phyloP scores from a whole-genome alignment of 2,113 vertebrate species.

The Catagonus wagneri region DNA sequence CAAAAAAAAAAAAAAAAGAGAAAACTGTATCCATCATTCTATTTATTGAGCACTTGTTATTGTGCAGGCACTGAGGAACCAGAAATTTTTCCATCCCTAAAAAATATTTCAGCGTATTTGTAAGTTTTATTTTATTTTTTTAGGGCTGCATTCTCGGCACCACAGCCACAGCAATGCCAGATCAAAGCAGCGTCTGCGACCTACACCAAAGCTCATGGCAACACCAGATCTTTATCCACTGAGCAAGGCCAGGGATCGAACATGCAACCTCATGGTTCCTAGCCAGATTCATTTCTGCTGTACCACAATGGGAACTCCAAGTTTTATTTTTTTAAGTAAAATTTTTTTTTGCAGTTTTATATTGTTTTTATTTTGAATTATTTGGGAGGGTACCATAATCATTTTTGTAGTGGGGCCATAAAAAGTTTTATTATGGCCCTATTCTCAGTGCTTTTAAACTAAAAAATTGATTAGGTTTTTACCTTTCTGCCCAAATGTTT shows the following conservation, averaged over 20 bases:
- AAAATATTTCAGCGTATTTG: not conserved
- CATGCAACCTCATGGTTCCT: too few relatives aligned
- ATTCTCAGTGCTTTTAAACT: not conserved
- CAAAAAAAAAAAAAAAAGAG: too few relatives aligned
- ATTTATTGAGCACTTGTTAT: not conserved
- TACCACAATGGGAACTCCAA: too few relatives aligned
- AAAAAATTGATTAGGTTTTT: conserved; percentile 41
- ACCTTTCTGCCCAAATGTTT: conserved; percentile 3
- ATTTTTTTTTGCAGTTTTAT: conserved; percentile 2
- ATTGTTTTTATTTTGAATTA: conserved; percentile 45
- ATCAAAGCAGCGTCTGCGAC: too few relatives aligned
- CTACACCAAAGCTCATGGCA: too few relatives aligned
- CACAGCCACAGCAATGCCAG: too few relatives aligned
- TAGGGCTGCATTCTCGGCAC: too few relatives aligned
- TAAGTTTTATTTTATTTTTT: not conserved
- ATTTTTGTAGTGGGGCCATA: not conserved
- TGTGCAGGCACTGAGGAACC: not conserved
- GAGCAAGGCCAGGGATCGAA: too few relatives aligned
- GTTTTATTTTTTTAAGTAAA: conserved; percentile 26
- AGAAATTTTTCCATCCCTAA: not conserved
- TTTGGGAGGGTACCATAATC: not conserved
- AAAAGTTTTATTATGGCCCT: not conserved
- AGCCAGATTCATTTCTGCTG: too few relatives aligned
- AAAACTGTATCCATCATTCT: not conserved
- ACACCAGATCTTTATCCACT: too few relatives aligned